These are phyloP conservation scores for Heliconius charithonia DNA, from an alignment of 2,888 invertebrate genomes.

Conservation along the genomic window DNA sequence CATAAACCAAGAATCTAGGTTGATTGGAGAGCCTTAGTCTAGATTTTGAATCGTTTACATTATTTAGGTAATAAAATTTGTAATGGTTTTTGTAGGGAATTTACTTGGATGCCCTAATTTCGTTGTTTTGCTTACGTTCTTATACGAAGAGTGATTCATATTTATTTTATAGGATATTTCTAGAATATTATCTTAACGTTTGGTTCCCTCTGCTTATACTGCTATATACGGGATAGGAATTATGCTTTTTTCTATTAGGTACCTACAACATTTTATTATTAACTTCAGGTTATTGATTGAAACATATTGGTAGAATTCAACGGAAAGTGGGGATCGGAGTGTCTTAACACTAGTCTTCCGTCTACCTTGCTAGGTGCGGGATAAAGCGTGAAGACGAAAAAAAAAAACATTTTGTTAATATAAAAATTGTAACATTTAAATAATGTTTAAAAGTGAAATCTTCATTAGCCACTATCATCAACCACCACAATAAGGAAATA, in stretches of 20 bases:
- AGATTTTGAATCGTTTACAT: slow-evolving; percentile 52
- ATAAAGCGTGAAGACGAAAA: too few relatives aligned
- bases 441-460: slow-evolving; percentile 31
- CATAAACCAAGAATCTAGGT: slow-evolving; percentile 52
- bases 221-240: too few relatives aligned
- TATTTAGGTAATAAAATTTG: slow-evolving; percentile 40
- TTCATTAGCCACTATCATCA: slow-evolving; percentile 33
- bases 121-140: neutral
- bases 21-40: slow-evolving; percentile 55
- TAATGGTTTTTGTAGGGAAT: slow-evolving; percentile 22
- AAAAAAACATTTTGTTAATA: neutral
- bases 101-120: neutral
- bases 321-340: neutral
- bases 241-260: too few relatives aligned
- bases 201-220: too few relatives aligned
- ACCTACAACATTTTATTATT: too few relatives aligned
- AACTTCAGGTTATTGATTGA: too few relatives aligned
- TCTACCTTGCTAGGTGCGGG: neutral
- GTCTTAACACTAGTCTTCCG: neutral
- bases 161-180: neutral
- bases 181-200: too few relatives aligned
- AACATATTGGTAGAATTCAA: too few relatives aligned
- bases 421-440: slow-evolving; percentile 1
- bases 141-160: slow-evolving; percentile 6
- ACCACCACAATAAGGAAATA: slow-evolving; percentile 46